Base-by-base conservation (phyloP, 1,140 invertebrate species). In the Eupristina koningsbergeri region DNA sequence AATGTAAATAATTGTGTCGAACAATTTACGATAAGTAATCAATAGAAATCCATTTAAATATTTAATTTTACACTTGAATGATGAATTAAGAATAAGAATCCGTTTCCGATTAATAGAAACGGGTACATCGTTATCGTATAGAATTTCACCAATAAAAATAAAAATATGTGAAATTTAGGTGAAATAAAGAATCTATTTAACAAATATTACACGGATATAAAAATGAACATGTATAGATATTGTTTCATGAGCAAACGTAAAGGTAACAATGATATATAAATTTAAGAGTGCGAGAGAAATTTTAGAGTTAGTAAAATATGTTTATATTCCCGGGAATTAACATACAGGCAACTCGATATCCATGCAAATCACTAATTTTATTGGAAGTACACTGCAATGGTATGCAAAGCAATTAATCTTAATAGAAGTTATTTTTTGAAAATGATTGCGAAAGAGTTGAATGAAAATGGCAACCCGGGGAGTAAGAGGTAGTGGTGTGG, bases 361-460 rank as follows among this genome's bases (percentile, higher is more conserved):
- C 2, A 58, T 26, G 53, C 26, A 58, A 58, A 58, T 6, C 19
- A 58, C 22, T 26, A 36, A 67, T 15, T 39, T 17, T 39, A 39
- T 67, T 67, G 7, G 31, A 36, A 36, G 15, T n/a, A n/a, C n/a
- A n/a, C n/a, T 31, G 29, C 8, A 36, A 7, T 17, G 5, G 15
- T 15, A 39, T 15, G 34, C 64, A 67, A 36, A 22, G 64, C 64
- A 73, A 73, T 73, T 73, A 73, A 73, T 47, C 41, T 73, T 29
- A 45, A 73, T 45, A 73, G 22, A 0, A 6, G 41, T 15, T n/a
- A n/a, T 71, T 71, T 50, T 71, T 71, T 36, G 34, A 29, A 45
- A n/a, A 22, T 29, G n/a, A 64, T 64, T 64, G 61, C 17, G 67
- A 71, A 41, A 41, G 13, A 41, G 22, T 71, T 34, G 3, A 7